Percentiles rank a stretch among this genome's conserved stretches.
These are phyloP conservation scores for Acleris holmiana DNA, from an alignment of 2,888 invertebrate species.

Conservation along the genomic window DNA sequence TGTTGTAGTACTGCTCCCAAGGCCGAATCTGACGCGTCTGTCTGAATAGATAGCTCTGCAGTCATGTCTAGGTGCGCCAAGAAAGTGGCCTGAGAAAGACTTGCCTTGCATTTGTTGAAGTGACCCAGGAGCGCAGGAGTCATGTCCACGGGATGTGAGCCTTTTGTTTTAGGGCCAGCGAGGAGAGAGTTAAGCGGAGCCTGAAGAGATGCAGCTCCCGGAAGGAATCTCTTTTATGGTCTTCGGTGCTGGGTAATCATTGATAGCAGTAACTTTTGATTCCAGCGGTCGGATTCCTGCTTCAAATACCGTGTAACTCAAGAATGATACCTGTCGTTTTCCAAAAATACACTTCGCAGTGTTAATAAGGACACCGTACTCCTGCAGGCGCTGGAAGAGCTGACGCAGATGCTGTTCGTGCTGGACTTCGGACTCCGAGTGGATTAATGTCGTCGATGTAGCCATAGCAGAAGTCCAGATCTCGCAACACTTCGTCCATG, in stretches of 20 bases:
- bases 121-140: slow-evolving; percentile 41
- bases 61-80: slow-evolving; percentile 50
- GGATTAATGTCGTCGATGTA: slow-evolving; percentile 56
- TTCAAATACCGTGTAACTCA: slow-evolving; percentile 40
- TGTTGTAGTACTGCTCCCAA: slow-evolving; percentile 62
- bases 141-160: slow-evolving; percentile 44
- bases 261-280: slow-evolving; percentile 45
- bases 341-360: slow-evolving; percentile 6
- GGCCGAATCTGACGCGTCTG: slow-evolving; percentile 59
- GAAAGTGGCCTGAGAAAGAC: slow-evolving; percentile 47
- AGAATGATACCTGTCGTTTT: slow-evolving; percentile 37
- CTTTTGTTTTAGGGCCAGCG: slow-evolving; percentile 42
- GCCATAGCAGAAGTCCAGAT: slow-evolving; percentile 41
- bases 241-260: slow-evolving; percentile 36
- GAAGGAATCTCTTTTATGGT: slow-evolving; percentile 45
- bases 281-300: slow-evolving; percentile 49
- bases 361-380: slow-evolving; percentile 13
- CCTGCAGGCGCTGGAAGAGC: slow-evolving; percentile 2
- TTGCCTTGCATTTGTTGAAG: slow-evolving; percentile 47
- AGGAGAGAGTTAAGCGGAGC: slow-evolving; percentile 49
- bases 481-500: slow-evolving; percentile 41
- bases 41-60: slow-evolving; percentile 48
- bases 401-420: slow-evolving; percentile 30
- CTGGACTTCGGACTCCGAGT: slow-evolving; percentile 32
- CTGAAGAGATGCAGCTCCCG: slow-evolving; percentile 49